phyloP scores from a whole-genome alignment of 2,888 invertebrate species.

The Dascillus cervinus region DNA sequence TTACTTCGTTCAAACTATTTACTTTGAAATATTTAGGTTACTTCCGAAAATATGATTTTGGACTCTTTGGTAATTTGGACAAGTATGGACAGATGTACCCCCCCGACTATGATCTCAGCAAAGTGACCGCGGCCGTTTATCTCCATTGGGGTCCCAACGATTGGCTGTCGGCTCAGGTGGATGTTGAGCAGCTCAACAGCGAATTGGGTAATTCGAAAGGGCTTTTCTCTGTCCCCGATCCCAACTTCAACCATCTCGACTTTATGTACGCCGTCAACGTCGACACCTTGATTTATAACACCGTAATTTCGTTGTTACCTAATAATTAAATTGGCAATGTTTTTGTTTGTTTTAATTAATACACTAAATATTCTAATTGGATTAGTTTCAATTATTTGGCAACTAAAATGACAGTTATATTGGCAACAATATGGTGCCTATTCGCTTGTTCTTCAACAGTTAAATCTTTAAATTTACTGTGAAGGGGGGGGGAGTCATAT shows the following conservation, averaged over 20 bases:
- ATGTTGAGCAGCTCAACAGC: slow-evolving; percentile 17
- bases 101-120: slow-evolving; percentile 17
- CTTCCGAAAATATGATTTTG: slow-evolving; percentile 55
- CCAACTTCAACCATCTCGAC: slow-evolving; percentile 35
- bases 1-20: background rate
- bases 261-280: slow-evolving; percentile 32
- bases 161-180: slow-evolving; percentile 18
- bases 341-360: too few relatives aligned
- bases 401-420: too few relatives aligned
- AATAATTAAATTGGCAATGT: too few relatives aligned
- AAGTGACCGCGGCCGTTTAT: slow-evolving; percentile 17
- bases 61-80: slow-evolving; percentile 26
- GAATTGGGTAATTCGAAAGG: slow-evolving; percentile 23
- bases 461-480: too few relatives aligned
- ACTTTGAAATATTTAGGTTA: slow-evolving; percentile 20
- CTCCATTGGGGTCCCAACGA: slow-evolving; percentile 20
- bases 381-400: too few relatives aligned
- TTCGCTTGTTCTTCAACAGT: too few relatives aligned
- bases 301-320: too few relatives aligned
- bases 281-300: too few relatives aligned
- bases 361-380: too few relatives aligned
- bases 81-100: slow-evolving; percentile 13
- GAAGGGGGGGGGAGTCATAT: too few relatives aligned
- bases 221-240: slow-evolving; percentile 28
- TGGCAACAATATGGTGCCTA: too few relatives aligned